Base-by-base conservation (phyloP, 1,140 invertebrate species). In the Drosophila lowei region DNA sequence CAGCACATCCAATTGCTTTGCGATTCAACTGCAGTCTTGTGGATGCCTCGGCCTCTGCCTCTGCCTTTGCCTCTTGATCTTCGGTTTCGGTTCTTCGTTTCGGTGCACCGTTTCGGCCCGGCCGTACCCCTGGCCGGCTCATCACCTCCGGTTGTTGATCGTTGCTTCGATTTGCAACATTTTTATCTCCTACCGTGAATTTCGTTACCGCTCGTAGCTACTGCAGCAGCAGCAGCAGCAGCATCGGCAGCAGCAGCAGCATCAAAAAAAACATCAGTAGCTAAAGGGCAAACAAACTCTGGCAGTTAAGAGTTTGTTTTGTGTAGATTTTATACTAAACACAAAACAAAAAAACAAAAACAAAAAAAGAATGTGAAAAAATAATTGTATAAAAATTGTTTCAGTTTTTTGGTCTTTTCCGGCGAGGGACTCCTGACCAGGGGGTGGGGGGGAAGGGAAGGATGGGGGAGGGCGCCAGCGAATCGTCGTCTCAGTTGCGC, bases 111-210 rank as follows among this genome's bases (percentile, higher is more conserved):
- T 50, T 54, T 42, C 34, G 34, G 34, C 34, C 34, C 11, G 34
- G 48, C 25, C 72, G 42, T 62, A 43, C 56, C 65, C 34, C 70
- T 34, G 21, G 41, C 53, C n/a, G 49, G 48, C 73, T 77, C 73
- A 63, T 38, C 73, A 77, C 83, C 83, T 86, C 73, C 68, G 83
- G 83, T 72, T 86, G 83, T 88, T 88, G 83, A 88, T 88, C 83
- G 83, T 88, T 80, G 75, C 75, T 88, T 88, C 84, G 83, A 88
- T 88, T 88, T 83, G 83, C 66, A 77, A 88, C 75, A 88, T 88
- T 88, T 88, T 88, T 88, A 88, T 88, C 83, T 88, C 78, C 83
- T 88, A 88, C 83, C 83, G 83, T 88, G 83, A 88, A 88, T 88
- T 88, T 88, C 83, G 83, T 86, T 86, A 85, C 81, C 62, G 81